These are phyloP conservation scores for Nannospalax galili DNA, from an alignment of 2,113 vertebrate species.

Conservation along the genomic window DNA sequence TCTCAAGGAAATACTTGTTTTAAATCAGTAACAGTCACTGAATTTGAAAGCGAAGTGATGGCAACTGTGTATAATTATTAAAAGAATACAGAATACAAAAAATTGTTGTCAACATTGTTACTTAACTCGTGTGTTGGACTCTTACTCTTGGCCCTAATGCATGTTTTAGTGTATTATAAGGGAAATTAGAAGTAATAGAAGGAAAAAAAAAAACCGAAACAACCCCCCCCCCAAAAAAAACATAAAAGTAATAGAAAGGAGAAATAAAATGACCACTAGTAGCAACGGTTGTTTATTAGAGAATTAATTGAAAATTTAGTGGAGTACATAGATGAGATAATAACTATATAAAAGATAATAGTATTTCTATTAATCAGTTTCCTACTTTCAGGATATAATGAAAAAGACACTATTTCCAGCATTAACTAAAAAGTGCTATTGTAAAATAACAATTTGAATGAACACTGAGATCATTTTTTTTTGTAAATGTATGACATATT, in stretches of 20 bases:
- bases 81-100: conserved; percentile 54
- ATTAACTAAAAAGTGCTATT: conserved; percentile 18
- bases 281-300: conserved; percentile 57
- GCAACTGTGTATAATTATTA: conserved; percentile 51
- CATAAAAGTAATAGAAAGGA: conserved; percentile 56
- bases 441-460: conserved; percentile 33
- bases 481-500: conserved; percentile 16
- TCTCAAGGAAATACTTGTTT: conserved; percentile 58
- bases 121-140: conserved; percentile 68
- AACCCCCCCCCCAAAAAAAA: too few relatives aligned
- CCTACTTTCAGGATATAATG: neutral
- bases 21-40: conserved; percentile 49
- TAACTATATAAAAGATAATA: conserved; percentile 20
- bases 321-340: conserved; percentile 33
- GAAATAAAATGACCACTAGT: conserved; percentile 56
- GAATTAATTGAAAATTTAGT: conserved; percentile 64
- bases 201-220: too few relatives aligned
- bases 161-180: conserved; percentile 42
- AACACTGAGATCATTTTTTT: neutral
- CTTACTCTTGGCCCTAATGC: conserved; percentile 35
- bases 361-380: conserved; percentile 54
- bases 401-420: conserved; percentile 9
- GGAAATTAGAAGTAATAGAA: conserved; percentile 56
- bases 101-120: conserved; percentile 45
- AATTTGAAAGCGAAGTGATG: conserved; percentile 65